These are phyloP conservation scores for Ypsolopha scabrella DNA, from an alignment of 2,888 invertebrate species.

Conservation along the genomic window DNA sequence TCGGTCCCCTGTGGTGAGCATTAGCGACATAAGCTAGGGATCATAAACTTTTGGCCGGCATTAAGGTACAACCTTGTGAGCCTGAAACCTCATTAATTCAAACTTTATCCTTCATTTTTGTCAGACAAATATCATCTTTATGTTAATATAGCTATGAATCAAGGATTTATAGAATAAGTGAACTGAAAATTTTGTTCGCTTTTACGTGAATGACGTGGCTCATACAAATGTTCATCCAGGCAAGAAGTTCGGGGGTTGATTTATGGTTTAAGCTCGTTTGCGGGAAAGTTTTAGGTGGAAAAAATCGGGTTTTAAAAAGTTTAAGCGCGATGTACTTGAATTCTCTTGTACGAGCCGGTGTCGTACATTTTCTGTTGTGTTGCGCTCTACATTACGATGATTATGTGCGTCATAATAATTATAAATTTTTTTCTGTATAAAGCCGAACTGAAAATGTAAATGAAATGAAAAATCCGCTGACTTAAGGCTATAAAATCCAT, in stretches of 20 bases:
- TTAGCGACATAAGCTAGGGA: conserved; percentile 3
- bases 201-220: neutral
- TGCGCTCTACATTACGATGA: no score
- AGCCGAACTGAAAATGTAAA: no score
- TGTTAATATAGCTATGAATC: neutral
- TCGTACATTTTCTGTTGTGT: no score
- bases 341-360: no score
- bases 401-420: no score
- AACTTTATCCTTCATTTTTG: neutral
- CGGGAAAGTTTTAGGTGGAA: no score
- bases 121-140: neutral
- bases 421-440: no score
- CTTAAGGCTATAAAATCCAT: no score
- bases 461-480: no score
- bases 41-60: neutral
- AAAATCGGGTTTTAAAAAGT: no score
- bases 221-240: conserved; percentile 1
- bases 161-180: neutral
- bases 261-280: neutral
- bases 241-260: neutral
- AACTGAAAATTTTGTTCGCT: neutral
- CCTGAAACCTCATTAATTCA: neutral
- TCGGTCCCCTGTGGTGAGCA: neutral
- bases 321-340: no score
- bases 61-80: neutral